phyloP scores from a whole-genome alignment of 1,140 invertebrate genomes.

The Euschistus heros region DNA sequence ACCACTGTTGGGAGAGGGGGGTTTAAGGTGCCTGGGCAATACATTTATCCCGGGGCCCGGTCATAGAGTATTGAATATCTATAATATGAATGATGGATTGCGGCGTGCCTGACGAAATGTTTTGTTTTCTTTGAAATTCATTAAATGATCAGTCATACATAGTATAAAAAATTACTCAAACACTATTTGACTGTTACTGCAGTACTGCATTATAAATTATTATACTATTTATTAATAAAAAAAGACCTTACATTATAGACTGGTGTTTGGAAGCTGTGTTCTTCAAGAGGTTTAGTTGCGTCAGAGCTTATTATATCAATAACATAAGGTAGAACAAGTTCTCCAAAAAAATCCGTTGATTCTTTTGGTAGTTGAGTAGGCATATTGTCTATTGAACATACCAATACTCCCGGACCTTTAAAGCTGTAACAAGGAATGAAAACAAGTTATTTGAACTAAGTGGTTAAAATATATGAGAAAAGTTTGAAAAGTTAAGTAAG shows the following conservation, averaged over 20 bases:
- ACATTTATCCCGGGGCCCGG: too few relatives aligned
- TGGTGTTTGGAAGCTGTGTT: constrained; percentile 62
- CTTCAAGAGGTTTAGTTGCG: constrained; percentile 68
- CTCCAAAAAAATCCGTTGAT: constrained; percentile 95
- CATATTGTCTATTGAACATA: constrained; percentile 99
- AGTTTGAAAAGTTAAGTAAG: too few relatives aligned
- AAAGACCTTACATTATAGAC: constrained; percentile 64
- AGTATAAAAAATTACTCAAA: too few relatives aligned
- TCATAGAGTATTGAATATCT: too few relatives aligned
- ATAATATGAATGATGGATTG: too few relatives aligned
- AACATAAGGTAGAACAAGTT: constrained; percentile 79
- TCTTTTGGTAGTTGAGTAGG: constrained; percentile 96
- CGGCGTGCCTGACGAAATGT: too few relatives aligned
- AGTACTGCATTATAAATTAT: not conserved
- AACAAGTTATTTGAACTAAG: too few relatives aligned
- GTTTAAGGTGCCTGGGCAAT: too few relatives aligned
- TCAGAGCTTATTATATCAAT: constrained; percentile 85
- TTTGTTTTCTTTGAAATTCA: too few relatives aligned
- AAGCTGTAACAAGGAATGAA: constrained; percentile 46
- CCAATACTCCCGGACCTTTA: constrained; percentile 89
- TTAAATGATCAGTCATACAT: too few relatives aligned
- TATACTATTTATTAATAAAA: not conserved
- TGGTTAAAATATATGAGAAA: not conserved
- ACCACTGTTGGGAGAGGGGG: too few relatives aligned
- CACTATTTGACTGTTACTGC: not conserved